A percentile compares a stretch with the other conserved stretches of the same genome.
phyloP scores from a whole-genome alignment of 2,797 vertebrate species.

The Loris lydekkerianus region DNA sequence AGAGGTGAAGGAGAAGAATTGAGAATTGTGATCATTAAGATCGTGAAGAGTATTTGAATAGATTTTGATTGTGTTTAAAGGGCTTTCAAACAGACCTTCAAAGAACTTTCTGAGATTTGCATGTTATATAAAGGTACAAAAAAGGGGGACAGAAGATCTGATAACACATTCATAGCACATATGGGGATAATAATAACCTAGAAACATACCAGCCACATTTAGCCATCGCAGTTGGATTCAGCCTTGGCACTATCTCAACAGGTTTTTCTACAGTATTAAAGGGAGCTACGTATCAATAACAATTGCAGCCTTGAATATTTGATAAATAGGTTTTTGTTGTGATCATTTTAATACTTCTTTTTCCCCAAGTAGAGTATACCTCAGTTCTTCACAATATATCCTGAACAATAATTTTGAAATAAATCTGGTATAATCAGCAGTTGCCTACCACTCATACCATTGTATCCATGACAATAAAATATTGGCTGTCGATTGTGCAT shows the following conservation, averaged over 20 bases:
- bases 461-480: slow-evolving; percentile 46
- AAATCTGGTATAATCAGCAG: not conserved
- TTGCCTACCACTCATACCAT: not conserved
- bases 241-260: not conserved
- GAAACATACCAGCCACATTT: not conserved
- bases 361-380: not conserved
- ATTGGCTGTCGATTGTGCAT: slow-evolving; percentile 22
- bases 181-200: not conserved
- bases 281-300: not conserved
- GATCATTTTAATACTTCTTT: not conserved
- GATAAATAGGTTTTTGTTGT: not conserved
- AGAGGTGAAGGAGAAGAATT: not conserved
- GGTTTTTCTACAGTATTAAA: not conserved
- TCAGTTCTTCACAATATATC: not conserved
- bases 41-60: not conserved
- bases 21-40: not conserved
- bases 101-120: not conserved
- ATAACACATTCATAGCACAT: not conserved
- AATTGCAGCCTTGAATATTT: not conserved
- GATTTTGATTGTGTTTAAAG: not conserved
- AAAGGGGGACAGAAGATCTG: not conserved
- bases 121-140: not conserved
- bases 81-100: not conserved
- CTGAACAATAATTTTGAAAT: slow-evolving; percentile 33
- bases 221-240: not conserved